phyloP scores from a whole-genome alignment of 2,797 vertebrate species.

The Oryzias sinensis region DNA sequence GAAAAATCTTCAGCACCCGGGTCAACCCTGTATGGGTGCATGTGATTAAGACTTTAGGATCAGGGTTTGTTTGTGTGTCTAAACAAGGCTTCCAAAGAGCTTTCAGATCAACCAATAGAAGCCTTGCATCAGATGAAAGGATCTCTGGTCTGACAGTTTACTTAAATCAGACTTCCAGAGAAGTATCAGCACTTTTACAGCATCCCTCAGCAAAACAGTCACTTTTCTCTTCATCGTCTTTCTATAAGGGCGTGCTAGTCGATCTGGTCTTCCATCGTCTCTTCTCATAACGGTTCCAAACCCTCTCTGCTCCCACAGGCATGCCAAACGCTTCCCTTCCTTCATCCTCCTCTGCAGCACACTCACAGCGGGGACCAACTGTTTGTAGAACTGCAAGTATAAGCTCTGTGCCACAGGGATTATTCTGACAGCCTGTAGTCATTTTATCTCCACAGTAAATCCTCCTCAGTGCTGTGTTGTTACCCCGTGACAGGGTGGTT shows the following conservation, averaged over 20 bases:
- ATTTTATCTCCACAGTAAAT: slow-evolving; percentile 25
- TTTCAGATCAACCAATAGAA: no score
- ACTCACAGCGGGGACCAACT: slow-evolving; percentile 17
- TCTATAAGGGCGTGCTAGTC: neutral
- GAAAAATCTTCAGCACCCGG: no score
- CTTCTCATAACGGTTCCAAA: slow-evolving; percentile 6
- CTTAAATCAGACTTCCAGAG: no score
- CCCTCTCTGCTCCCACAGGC: slow-evolving; percentile 10
- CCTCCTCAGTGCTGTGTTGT: neutral
- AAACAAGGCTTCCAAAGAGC: no score
- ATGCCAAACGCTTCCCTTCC: slow-evolving; percentile 30
- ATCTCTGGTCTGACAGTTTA: no score
- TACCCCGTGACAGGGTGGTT: neutral
- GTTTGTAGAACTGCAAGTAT: slow-evolving; percentile 28
- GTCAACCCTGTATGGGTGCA: no score
- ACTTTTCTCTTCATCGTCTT: neutral
- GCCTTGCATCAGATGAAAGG: no score
- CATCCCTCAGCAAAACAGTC: neutral
- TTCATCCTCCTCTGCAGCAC: slow-evolving; percentile 18
- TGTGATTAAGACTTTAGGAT: no score
- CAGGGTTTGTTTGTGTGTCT: no score
- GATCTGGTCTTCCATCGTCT: slow-evolving; percentile 23
- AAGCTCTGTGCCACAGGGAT: slow-evolving; percentile 22
- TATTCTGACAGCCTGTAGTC: slow-evolving; percentile 25
- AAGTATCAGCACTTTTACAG: neutral